Base-by-base conservation (phyloP, 2,797 vertebrate genomes). In the Hydrocynus forskahlii region DNA sequence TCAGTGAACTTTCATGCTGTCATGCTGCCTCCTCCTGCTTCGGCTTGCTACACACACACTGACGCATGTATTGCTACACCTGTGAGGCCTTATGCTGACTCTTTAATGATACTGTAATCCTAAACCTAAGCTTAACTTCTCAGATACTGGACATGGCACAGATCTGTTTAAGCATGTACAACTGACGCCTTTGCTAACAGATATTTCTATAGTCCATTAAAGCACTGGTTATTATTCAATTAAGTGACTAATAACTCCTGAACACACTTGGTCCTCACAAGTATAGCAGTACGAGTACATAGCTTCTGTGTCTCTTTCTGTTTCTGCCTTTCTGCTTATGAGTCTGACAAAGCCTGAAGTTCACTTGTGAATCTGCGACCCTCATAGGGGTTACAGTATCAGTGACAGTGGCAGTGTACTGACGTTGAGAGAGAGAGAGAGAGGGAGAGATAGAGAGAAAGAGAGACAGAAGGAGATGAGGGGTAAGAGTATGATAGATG, bases 361-460 rank as follows among this genome's bases (percentile, higher is more conserved):
- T 89, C 81, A 82, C 45, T 82, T 76, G 76, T 67, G 83, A 88
- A 88, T 87, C 90, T 85, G 62, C 87, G 90, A 91, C 86, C 90
- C 88, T 50, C 69, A 13, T 79, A 80, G 69, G 57, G 82, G 77
- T 75, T 78, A 83, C 82, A 73, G 73, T 78, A 59, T 87, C 86
- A 62, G 76, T 72, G 76, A 86, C 87, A 88, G 87, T 68, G 85
- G 1, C 60, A 62, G 60, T 82, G 85, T 83, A 59, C 85, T 88
- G 88, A 87, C 84, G 1, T 52, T 14, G 60, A 62, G 60, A 5
- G 13, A 62, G 23, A 25, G 59, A 57, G 55, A 57, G n/a, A 21
- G 9, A 23, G 59, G 12, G 59, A 60, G 59, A 25, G 59, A 29
- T 2, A 35, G 23, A 13, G 7, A 60, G 21, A 60, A 21, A 3